Evolutionary conservation across 2,113 vertebrate genomes (phyloP), one percentile per base, ranked within the genome.

Genomic region (Aleadryas rufinucha): DNA sequence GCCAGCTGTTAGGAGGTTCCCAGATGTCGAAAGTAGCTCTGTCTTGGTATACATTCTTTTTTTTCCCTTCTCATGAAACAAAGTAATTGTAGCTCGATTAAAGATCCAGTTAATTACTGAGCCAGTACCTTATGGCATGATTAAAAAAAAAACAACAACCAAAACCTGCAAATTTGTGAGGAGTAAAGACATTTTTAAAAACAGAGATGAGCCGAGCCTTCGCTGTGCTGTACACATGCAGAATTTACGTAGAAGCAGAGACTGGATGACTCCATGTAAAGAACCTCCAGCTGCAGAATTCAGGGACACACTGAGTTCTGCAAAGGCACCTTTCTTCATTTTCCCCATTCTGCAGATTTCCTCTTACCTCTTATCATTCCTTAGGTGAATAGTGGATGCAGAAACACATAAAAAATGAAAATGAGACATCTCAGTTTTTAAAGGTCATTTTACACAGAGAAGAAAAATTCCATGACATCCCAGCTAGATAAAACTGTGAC

Each of bases 1-100:
- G 98, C 98, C 98, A 99, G 98, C 98, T 99, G 98, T 98, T 98
- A 97, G 94, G 97, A 96, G 97, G 97, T 97, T 97, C 97, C 98
- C 98, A 98, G 98, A 98, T 98, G 98, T 98, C 98, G 89, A 97
- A 97, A 98, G 97, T 93, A 98, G 97, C 97, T 97, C 97, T 95
- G 97, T 98, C 97, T 98, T 96, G 78, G 97, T 98, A 97, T 95
- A 91, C 95, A 22, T 84, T 64, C 35, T 95, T 96, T 97, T 95
- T 68, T 93, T 87, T 2, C 2, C 88, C 95, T 98, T 97, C 97
- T 88, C 93, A 87, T 97, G 98, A 97, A 98, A 98, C 96, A 98
- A 97, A 98, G 98, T 98, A 98, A 98, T 98, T 97, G 98, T 97
- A 97, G 96, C 95, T 97, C 95, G 96, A 97, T 98, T 98, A 98